Evolutionary conservation across 2,888 invertebrate species (phyloP).

Genomic region (Conchocele bisecta): DNA sequence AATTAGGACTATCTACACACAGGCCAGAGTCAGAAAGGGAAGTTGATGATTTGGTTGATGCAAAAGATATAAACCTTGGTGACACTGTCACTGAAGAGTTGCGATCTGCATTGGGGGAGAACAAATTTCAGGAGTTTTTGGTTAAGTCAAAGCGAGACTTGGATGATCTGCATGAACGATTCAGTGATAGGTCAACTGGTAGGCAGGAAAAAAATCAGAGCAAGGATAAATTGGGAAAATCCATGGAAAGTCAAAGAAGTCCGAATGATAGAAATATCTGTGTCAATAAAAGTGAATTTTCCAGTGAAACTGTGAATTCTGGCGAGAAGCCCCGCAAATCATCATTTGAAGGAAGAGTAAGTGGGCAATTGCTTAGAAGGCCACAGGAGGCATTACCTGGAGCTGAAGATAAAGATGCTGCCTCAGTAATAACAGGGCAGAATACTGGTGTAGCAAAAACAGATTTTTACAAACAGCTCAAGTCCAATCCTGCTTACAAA

Average conservation of each 20-base stretch:
- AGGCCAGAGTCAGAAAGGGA: conserved; percentile 62
- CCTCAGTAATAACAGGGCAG: too few relatives aligned
- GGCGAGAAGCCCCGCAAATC: too few relatives aligned
- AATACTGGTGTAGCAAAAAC: too few relatives aligned
- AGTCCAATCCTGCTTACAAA: conserved; percentile 26
- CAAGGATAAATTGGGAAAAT: conserved; percentile 33
- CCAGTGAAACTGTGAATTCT: too few relatives aligned
- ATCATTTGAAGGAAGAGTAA: too few relatives aligned
- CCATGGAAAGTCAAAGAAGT: conserved; percentile 10
- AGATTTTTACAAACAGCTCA: too few relatives aligned
- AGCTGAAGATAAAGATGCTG: too few relatives aligned
- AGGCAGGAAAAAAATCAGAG: conserved; percentile 21
- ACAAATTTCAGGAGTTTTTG: conserved; percentile 69
- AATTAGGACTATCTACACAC: conserved; percentile 73
- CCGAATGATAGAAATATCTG: too few relatives aligned
- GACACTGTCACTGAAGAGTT: conserved; percentile 58
- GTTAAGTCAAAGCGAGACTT: conserved; percentile 66
- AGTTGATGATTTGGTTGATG: conserved; percentile 25
- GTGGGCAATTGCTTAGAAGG: too few relatives aligned
- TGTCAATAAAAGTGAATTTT: too few relatives aligned
- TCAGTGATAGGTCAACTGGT: conserved; percentile 29
- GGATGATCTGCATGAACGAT: conserved; percentile 62
- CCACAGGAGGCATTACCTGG: too few relatives aligned
- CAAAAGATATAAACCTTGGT: conserved; percentile 54
- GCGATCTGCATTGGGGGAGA: conserved; percentile 59